Percentiles rank a stretch among this genome's conserved stretches.
Conservation (phyloP, 2,888 invertebrate species). For the Tethea ocularis region DNA sequence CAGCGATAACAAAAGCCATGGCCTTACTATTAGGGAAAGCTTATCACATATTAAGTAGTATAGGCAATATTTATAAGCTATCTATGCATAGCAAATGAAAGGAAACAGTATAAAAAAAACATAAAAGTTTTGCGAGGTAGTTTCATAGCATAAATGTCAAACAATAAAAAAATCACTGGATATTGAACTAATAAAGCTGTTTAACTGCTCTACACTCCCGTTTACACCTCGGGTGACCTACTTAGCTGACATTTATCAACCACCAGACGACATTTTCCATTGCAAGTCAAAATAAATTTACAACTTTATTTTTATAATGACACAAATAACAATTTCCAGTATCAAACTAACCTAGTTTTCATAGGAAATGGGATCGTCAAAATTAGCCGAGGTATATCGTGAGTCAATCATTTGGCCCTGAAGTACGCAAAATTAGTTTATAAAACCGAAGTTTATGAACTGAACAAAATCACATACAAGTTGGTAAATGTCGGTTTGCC, state of each 20-base stretch:
- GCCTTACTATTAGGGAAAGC: no score
- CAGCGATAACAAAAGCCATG: no score
- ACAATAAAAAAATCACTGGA: conserved; percentile 27
- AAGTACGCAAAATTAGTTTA: not conserved
- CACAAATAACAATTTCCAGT: conserved; percentile 7
- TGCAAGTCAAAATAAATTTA: conserved; percentile 41
- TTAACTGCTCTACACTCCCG: conserved; percentile 50
- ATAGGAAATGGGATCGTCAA: not conserved
- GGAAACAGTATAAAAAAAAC: not conserved
- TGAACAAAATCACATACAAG: no score
- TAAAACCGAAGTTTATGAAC: no score
- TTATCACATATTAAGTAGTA: no score
- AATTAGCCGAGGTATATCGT: not conserved
- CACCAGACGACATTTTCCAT: conserved; percentile 53
- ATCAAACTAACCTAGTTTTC: not conserved
- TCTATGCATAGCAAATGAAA: not conserved
- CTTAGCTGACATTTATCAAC: conserved; percentile 64
- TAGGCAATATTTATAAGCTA: no score
- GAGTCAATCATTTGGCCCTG: not conserved
- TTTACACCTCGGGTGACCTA: conserved; percentile 63
- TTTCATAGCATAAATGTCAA: conserved; percentile 13
- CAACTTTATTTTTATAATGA: conserved; percentile 19
- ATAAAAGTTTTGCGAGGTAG: not conserved
- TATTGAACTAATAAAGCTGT: conserved; percentile 53
- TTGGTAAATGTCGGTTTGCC: no score